A percentile compares a stretch with the other conserved stretches of the same genome.
Conservation (phyloP, 2,888 invertebrate genomes). For the Euclidia mi region DNA sequence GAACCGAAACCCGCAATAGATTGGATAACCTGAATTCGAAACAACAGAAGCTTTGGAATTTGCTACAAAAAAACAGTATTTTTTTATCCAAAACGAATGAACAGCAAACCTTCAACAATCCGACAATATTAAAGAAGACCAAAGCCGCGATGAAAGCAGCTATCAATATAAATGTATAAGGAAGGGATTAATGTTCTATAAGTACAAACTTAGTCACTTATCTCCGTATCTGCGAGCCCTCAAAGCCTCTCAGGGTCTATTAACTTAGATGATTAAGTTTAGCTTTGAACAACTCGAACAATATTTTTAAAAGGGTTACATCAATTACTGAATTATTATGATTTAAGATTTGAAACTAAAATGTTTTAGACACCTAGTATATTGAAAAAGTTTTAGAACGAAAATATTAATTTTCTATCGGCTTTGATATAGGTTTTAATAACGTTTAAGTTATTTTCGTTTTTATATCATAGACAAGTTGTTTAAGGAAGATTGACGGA, state of each 20-base stretch:
- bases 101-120: not conserved
- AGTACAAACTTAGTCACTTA: slow-evolving; percentile 38
- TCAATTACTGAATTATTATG: slow-evolving; percentile 46
- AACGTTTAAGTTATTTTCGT: not conserved
- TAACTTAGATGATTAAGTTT: slow-evolving; percentile 49
- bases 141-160: slow-evolving; percentile 16
- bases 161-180: slow-evolving; percentile 42
- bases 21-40: too few relatives aligned
- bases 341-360: slow-evolving; percentile 22
- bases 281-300: slow-evolving; percentile 44
- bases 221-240: slow-evolving; percentile 42
- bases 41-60: too few relatives aligned
- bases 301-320: slow-evolving; percentile 55
- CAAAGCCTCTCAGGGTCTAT: slow-evolving; percentile 56
- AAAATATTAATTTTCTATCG: not conserved
- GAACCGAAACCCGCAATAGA: too few relatives aligned
- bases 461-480: too few relatives aligned
- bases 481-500: too few relatives aligned
- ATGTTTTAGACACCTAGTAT: not conserved
- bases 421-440: not conserved
- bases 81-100: too few relatives aligned
- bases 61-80: too few relatives aligned
- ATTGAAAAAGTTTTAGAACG: slow-evolving; percentile 3
- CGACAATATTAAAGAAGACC: slow-evolving; percentile 14
- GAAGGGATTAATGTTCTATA: slow-evolving; percentile 32